Conservation (phyloP, 2,888 invertebrate genomes). For the Hirtodrosophila duncani region DNA sequence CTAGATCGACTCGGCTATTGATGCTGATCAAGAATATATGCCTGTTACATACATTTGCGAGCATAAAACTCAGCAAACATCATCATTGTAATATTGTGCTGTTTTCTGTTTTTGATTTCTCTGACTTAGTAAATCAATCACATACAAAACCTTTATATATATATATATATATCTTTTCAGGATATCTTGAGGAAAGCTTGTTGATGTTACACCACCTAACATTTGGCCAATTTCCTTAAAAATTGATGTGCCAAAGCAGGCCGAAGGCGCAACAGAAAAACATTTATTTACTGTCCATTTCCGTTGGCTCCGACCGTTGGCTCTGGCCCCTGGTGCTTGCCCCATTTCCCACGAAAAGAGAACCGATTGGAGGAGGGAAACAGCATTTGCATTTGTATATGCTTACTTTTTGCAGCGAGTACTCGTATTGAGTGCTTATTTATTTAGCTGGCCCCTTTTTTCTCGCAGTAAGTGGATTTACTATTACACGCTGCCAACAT, state of each 20-base stretch:
- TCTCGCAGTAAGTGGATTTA: too few species aligned
- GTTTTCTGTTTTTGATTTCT: too few species aligned
- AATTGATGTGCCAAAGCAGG: slow-evolving; percentile 55
- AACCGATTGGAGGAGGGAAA: not conserved
- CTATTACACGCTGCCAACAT: too few species aligned
- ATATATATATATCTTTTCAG: not conserved
- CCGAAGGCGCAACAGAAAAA: slow-evolving; percentile 44
- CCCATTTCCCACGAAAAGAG: slow-evolving; percentile 25
- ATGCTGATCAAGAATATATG: too few species aligned
- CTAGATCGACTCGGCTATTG: too few species aligned
- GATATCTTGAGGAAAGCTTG: too few species aligned
- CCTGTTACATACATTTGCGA: too few species aligned
- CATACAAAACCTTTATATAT: too few species aligned
- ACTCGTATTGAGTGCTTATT: slow-evolving; percentile 49
- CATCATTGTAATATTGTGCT: too few species aligned
- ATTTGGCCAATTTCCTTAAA: slow-evolving; percentile 59
- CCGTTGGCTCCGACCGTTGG: slow-evolving; percentile 52
- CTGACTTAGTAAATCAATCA: too few species aligned
- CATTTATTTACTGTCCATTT: slow-evolving; percentile 73
- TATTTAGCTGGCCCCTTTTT: slow-evolving; percentile 43
- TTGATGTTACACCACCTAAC: too few species aligned
- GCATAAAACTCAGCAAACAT: too few species aligned
- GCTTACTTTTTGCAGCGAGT: not conserved
- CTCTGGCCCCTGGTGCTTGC: slow-evolving; percentile 23
- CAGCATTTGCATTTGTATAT: slow-evolving; percentile 38